Base-by-base conservation (phyloP, 2,888 invertebrate species). In the Clitarchus hookeri region DNA sequence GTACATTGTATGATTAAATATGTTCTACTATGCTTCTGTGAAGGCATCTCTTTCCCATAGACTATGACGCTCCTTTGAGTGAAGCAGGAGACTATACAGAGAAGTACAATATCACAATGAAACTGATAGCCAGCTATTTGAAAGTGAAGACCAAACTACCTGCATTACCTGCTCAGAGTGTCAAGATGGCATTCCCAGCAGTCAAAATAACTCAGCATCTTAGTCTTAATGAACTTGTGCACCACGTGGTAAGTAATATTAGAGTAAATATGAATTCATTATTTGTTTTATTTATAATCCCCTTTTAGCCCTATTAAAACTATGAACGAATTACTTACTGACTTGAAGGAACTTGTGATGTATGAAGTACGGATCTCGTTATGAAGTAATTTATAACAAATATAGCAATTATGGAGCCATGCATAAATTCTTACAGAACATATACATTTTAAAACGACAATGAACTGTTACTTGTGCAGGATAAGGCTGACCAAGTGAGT, bases 401-500 rank as follows among this genome's bases (percentile, higher is more conserved):
- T n/a, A n/a, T n/a, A n/a, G n/a, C n/a, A n/a, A n/a, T n/a, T n/a
- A n/a, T 36, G 36, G 2, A 36, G 36, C 36, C 36, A 36, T 36
- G 1, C 36, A 36, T 3, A 36, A 36, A 3, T 3, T 36, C 36
- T 36, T 36, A 1, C 36, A 36, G 36, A 36, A 36, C 36, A 36
- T 36, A 36, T 1, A 36, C 1, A 36, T 4, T 3, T 36, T 36
- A 36, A 36, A 1, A 36, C 36, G 36, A 36, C 2, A 36, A 36
- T 4, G 4, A 36, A 36, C 36, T 36, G 36, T 48, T 16, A 48
- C 16, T 48, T 65, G 25, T 23, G 25, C 77, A 87, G 86, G 65
- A 77, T 36, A 19, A 84, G 26, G 84, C 83, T 44, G 88, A 88
- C 44, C 85, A 85, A 44, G 83, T 86, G 77, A 87, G 13, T 83